Evolutionary conservation across 2,888 invertebrate species (phyloP), one percentile per base, ranked within the genome.

Genomic region (Meteorus cinctellus): DNA sequence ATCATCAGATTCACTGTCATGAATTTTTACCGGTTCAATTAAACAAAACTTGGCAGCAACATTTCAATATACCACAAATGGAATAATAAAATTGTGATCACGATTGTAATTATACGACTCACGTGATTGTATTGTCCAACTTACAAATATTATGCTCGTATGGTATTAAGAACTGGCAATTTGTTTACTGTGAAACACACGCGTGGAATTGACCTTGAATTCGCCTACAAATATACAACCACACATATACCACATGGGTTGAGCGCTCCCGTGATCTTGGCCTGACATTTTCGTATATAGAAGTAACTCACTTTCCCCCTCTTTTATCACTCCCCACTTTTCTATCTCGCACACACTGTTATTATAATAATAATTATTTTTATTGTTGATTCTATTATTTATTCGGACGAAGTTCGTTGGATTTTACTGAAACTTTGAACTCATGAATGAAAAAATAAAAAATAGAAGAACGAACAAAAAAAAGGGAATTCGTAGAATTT

Each of bases 181-280:
- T 80, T 80, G 81, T 82, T 82, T 81, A 79, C 74, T 72, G 74
- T 66, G 62, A 74, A 78, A 59, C 29, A 34, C 55, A 55, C 41
- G 62, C 41, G 71, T 24, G n/a, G 34, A 66, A 66, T 72, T 70
- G 81, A 65, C 83, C 80, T 82, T 82, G 83, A 72, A 59, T 41
- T 76, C 80, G 80, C 79, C 79, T 79, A 80, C 80, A n/a, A 55
- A 55, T 55, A 55, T 55, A 55, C 75, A 73, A 41, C 62, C 74
- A 69, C 77, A 79, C 80, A 48, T 79, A 79, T 79, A 72, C 65
- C 75, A 69, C 77, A 80, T 79, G 75, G 77, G 80, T 78, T 80
- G 80, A 80, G 74, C 78, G 76, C 72, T 78, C 80, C 73, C 71
- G 74, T 79, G 81, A 82, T 83, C 81, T 83, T 82, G 81, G 79